A percentile compares a stretch with the other conserved stretches of the same genome.
Evolutionary conservation across 2,113 vertebrate species (phyloP).

Genomic region (Triplophysa dalaica): DNA sequence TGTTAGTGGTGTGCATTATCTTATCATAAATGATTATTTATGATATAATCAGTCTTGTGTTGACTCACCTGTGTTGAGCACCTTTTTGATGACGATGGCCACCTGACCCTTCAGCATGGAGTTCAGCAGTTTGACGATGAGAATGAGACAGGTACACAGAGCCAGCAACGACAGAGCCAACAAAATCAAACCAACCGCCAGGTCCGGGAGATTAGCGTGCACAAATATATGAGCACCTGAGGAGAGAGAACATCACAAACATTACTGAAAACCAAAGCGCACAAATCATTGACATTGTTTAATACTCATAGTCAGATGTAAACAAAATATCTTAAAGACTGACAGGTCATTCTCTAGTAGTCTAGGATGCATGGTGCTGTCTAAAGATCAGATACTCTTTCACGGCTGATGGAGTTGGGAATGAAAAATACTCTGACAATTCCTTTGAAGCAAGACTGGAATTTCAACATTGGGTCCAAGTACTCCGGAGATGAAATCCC

Average conservation of each 20-base stretch:
- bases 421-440: background rate
- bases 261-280: too few relatives aligned
- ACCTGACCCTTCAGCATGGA: constrained; percentile 95
- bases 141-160: constrained; percentile 88
- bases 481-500: background rate
- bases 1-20: background rate
- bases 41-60: background rate
- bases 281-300: too few relatives aligned
- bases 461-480: constrained; percentile 28
- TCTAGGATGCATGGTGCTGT: background rate
- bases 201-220: constrained; percentile 73
- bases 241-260: background rate
- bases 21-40: background rate
- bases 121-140: constrained; percentile 94
- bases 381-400: background rate
- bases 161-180: constrained; percentile 81
- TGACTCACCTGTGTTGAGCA: constrained; percentile 89
- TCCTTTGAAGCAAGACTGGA: constrained; percentile 25
- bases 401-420: background rate
- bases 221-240: constrained; percentile 87
- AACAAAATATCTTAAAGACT: too few relatives aligned
- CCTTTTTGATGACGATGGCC: constrained; percentile 91
- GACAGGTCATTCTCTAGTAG: background rate
- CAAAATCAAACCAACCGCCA: constrained; percentile 86
- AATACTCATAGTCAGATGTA: too few relatives aligned